Conservation (phyloP, 2,888 invertebrate species). For the Vesta saturnalis region DNA sequence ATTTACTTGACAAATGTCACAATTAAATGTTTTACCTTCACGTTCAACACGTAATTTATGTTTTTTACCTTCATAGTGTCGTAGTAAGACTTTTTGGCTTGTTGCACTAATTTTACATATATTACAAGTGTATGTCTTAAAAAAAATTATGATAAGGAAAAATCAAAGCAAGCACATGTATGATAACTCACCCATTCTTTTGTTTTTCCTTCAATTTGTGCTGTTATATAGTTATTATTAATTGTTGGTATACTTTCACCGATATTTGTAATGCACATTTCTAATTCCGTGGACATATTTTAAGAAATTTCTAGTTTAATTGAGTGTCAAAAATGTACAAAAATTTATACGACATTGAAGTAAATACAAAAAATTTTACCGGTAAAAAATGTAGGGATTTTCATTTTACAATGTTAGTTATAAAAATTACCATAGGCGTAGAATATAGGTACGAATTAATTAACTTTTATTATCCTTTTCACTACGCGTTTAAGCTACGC, state of each 20-base stretch:
- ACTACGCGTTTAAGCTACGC: no score
- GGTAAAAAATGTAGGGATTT: constrained; percentile 20
- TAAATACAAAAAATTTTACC: constrained; percentile 13
- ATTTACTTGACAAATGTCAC: constrained; percentile 57
- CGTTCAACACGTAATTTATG: constrained; percentile 57
- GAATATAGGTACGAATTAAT: no score
- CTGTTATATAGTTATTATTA: constrained; percentile 24
- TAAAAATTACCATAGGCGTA: not conserved
- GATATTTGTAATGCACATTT: constrained; percentile 11
- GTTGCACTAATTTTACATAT: constrained; percentile 59
- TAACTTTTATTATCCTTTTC: no score
- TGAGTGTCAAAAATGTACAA: constrained; percentile 4
- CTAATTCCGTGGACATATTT: constrained; percentile 25
- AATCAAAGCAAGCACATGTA: not conserved
- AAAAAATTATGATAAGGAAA: constrained; percentile 18
- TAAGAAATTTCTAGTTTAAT: constrained; percentile 9
- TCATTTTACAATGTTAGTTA: not conserved
- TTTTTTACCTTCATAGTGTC: constrained; percentile 59
- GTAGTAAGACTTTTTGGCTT: constrained; percentile 57
- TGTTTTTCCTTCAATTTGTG: constrained; percentile 21
- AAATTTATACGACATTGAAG: constrained; percentile 12
- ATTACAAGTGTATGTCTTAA: constrained; percentile 54
- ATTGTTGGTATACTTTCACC: constrained; percentile 14
- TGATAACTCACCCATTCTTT: constrained; percentile 18
- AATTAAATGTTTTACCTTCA: constrained; percentile 57